Evolutionary conservation across 2,888 invertebrate genomes (phyloP), one percentile per base, ranked within the genome.

Genomic region (Blomia tropicalis): DNA sequence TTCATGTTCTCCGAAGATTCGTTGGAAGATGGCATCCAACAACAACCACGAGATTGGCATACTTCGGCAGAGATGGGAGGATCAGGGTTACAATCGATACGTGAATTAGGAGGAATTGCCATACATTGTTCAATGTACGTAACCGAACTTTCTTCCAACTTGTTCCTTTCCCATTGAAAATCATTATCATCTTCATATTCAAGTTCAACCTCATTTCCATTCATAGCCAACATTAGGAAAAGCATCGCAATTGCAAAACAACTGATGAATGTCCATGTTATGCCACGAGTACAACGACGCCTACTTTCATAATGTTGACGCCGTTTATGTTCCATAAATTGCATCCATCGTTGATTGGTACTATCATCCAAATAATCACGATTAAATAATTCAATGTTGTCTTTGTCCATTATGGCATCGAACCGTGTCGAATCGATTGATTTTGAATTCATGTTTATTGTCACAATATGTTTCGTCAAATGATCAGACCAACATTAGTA

Each of bases 61-160:
- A 63, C 61, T 41, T 61, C 61, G 51, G 61, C 60, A 59, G 56
- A 61, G 61, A 66, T 65, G 29, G 66, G 63, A 32, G 53, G 54
- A 23, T 62, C 62, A 1, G 62, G 62, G 44, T 62, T 62, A 32
- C 62, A 62, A 32, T 62, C 62, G n/a, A 62, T 25, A 23, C 43
- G 41, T 2, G 41, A 56, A 1, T 58, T 30, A 1, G 36, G 41
- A n/a, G 30, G 23, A 22, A 62, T 32, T 17, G 27, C 14, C 1
- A 7, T 17, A 29, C 62, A 62, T 31, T 62, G 4, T 25, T 56
- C 47, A 4, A 25, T 14, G 5, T 2, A n/a, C 19, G 14, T 41
- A 2, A n/a, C n/a, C n/a, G n/a, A n/a, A n/a, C n/a, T n/a, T n/a
- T n/a, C n/a, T n/a, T n/a, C 36, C 7, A 11, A 11, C 14, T 11